These are phyloP conservation scores for Mythimna vitellina DNA, from an alignment of 2,888 invertebrate genomes.

Conservation along the genomic window DNA sequence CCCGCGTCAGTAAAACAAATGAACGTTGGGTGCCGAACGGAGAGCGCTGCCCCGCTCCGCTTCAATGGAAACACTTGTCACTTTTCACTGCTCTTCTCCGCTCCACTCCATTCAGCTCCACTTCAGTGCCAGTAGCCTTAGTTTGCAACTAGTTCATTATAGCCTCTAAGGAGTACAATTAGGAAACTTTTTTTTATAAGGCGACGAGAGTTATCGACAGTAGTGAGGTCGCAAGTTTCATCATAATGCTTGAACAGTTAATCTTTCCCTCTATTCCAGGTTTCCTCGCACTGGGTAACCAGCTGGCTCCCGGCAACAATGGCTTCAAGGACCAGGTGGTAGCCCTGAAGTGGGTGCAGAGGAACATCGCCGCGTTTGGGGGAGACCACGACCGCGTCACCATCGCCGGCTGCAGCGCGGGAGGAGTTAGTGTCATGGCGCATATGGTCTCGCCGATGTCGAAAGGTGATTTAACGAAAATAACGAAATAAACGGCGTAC, in stretches of 20 bases:
- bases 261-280: slow-evolving; percentile 74
- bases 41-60: no score
- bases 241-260: neutral
- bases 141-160: no score
- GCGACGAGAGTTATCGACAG: neutral
- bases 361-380: slow-evolving; percentile 92
- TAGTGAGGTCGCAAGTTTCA: neutral
- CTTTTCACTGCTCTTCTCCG: no score
- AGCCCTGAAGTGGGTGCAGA: slow-evolving; percentile 88
- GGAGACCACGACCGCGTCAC: slow-evolving; percentile 92
- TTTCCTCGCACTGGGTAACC: slow-evolving; percentile 90
- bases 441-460: slow-evolving; percentile 62
- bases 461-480: slow-evolving; percentile 35
- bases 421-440: slow-evolving; percentile 71
- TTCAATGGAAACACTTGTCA: no score
- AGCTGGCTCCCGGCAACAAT: slow-evolving; percentile 92
- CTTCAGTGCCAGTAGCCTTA: no score
- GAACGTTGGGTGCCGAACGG: no score
- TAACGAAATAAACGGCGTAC: neutral
- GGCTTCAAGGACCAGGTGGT: slow-evolving; percentile 93
- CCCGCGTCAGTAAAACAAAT: no score
- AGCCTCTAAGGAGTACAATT: no score
- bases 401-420: slow-evolving; percentile 90
- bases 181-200: no score
- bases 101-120: no score